Conservation (phyloP, 1,140 invertebrate genomes). For the Onthophagus taurus region DNA sequence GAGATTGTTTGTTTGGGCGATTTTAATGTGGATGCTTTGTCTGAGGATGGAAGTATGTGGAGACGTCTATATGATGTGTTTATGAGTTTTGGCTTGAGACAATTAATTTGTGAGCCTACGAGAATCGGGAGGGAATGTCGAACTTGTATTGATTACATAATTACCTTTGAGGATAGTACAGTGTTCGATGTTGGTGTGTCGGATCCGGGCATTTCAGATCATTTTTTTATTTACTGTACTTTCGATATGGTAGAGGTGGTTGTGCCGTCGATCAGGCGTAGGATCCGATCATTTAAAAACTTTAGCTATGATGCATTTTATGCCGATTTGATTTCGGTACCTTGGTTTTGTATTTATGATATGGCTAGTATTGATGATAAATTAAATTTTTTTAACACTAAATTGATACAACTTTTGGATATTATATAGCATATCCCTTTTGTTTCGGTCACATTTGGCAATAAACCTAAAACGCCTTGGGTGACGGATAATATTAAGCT, state of each 20-base stretch:
- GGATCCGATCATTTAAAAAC: not conserved
- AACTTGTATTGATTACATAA: slow-evolving; percentile 6
- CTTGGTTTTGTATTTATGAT: slow-evolving; percentile 3
- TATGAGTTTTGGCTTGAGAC: not conserved
- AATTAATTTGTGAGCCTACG: slow-evolving; percentile 4
- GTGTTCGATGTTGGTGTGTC: not conserved
- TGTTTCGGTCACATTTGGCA: not conserved
- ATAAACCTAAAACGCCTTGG: not conserved
- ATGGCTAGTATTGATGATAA: slow-evolving; percentile 5
- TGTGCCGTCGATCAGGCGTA: not conserved
- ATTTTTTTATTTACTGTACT: slow-evolving; percentile 3
- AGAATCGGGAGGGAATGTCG: not conserved
- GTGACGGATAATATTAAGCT: slow-evolving; percentile 4
- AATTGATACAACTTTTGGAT: slow-evolving; percentile 1
- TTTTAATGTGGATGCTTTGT: slow-evolving; percentile 6
- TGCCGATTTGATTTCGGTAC: not conserved
- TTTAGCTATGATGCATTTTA: slow-evolving; percentile 4
- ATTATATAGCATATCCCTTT: slow-evolving; percentile 2
- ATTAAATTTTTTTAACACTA: slow-evolving; percentile 5
- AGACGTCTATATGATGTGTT: not conserved
- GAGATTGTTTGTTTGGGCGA: slow-evolving; percentile 6
- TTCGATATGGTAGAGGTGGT: not conserved
- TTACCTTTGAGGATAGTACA: not conserved
- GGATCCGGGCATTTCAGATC: slow-evolving; percentile 4
- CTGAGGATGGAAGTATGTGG: not conserved